Conservation (phyloP, 2,797 vertebrate species). For the Octomys mimax region DNA sequence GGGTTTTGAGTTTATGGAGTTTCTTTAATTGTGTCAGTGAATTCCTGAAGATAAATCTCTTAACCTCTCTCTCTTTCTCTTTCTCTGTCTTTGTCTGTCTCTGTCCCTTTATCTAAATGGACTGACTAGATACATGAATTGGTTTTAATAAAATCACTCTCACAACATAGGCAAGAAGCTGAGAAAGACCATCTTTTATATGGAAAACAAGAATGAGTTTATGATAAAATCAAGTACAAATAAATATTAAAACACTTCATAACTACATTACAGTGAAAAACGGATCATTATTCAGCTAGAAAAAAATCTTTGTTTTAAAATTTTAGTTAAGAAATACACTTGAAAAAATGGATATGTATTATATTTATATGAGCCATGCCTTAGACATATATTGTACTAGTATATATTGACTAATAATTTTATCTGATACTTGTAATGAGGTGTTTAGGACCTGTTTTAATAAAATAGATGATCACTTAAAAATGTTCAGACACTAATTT, state of each 20-base stretch:
- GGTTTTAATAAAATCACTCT: not conserved
- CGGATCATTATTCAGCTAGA: not conserved
- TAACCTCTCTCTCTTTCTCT: not conserved
- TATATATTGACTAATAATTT: not conserved
- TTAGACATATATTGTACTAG: not conserved
- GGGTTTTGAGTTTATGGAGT: not conserved
- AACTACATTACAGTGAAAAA: not conserved
- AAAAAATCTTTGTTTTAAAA: not conserved
- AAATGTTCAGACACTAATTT: not conserved
- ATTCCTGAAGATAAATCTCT: not conserved
- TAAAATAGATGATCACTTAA: not conserved
- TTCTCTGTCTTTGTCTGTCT: not conserved
- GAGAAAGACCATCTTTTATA: not conserved
- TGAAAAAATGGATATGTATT: not conserved
- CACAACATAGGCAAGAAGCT: not conserved
- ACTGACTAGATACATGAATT: not conserved
- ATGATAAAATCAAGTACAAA: not conserved
- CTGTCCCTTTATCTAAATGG: not conserved
- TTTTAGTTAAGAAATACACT: not conserved
- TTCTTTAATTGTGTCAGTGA: not conserved
- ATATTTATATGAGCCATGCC: not conserved
- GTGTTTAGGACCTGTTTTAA: not conserved
- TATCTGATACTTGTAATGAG: not conserved
- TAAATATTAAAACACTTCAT: not conserved
- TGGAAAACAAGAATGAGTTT: not conserved